Evolutionary conservation across 2,888 invertebrate genomes (phyloP).

Genomic region (Nemoura dubitans): DNA sequence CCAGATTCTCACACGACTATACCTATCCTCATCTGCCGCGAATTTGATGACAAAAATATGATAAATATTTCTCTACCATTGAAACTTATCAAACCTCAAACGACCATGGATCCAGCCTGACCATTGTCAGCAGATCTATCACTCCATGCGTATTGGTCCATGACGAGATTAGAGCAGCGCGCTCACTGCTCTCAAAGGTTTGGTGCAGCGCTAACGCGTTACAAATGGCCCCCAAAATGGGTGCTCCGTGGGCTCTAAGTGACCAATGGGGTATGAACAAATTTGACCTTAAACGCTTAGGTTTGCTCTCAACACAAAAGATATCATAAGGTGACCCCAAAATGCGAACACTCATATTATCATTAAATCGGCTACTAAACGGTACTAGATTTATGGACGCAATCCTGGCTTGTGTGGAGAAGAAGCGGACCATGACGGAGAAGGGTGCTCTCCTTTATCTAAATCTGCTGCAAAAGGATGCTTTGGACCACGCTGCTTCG

Average conservation of each 20-base stretch:
- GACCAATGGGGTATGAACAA: conserved; percentile 51
- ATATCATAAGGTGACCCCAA: conserved; percentile 26
- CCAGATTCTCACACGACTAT: background rate
- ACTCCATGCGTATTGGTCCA: conserved; percentile 17
- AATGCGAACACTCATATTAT: conserved; percentile 40
- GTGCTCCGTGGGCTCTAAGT: background rate
- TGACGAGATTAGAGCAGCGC: conserved; percentile 25
- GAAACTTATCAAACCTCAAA: background rate
- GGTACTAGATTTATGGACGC: conserved; percentile 37
- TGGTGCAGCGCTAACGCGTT: background rate
- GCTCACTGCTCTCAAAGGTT: conserved; percentile 25
- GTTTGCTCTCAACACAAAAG: conserved; percentile 26
- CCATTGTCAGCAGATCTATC: conserved; percentile 19
- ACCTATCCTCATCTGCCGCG: background rate
- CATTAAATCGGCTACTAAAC: conserved; percentile 38
- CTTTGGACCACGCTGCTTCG: conserved; percentile 2
- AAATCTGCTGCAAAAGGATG: background rate
- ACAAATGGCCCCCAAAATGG: conserved; percentile 16
- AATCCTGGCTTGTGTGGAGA: background rate
- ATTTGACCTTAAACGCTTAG: conserved; percentile 51
- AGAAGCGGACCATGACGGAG: conserved; percentile 30
- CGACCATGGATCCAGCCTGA: background rate
- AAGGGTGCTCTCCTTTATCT: conserved; percentile 32
- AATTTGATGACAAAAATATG: background rate
- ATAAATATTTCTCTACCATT: background rate